Conservation (phyloP, 2,113 vertebrate genomes). For the Pteropus alecto region DNA sequence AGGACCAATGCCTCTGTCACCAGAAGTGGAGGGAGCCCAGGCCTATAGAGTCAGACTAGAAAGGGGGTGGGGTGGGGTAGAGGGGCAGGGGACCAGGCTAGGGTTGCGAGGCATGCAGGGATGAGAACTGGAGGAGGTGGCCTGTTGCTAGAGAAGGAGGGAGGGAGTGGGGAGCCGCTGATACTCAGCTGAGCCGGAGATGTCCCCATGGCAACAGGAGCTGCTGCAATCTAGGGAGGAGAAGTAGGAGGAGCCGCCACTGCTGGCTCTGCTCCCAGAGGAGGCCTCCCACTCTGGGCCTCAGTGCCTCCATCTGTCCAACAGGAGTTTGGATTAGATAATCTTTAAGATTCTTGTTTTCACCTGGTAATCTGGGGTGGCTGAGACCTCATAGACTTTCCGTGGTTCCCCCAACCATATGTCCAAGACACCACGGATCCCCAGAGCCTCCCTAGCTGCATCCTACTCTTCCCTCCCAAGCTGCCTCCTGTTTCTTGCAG, state of each 20-base stretch:
- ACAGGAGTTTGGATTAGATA: constrained; percentile 41
- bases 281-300: constrained; percentile 70
- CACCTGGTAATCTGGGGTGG: constrained; percentile 31
- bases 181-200: constrained; percentile 58
- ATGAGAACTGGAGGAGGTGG: constrained; percentile 64
- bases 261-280: constrained; percentile 66
- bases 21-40: background rate
- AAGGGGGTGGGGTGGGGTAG: background rate
- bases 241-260: constrained; percentile 70
- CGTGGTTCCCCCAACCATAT: background rate
- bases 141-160: constrained; percentile 72
- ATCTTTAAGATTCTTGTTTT: constrained; percentile 38
- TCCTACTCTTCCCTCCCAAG: background rate
- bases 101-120: constrained; percentile 55
- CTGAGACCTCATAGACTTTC: background rate
- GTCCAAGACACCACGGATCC: background rate
- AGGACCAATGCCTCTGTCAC: background rate
- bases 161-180: constrained; percentile 52
- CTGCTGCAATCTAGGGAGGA: constrained; percentile 37
- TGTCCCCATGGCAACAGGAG: constrained; percentile 72
- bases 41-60: background rate
- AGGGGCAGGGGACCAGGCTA: background rate
- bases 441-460: background rate
- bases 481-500: background rate
- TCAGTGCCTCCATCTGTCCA: constrained; percentile 67